Base-by-base conservation (phyloP, 2,113 vertebrate species). In the Terrapene triunguis region DNA sequence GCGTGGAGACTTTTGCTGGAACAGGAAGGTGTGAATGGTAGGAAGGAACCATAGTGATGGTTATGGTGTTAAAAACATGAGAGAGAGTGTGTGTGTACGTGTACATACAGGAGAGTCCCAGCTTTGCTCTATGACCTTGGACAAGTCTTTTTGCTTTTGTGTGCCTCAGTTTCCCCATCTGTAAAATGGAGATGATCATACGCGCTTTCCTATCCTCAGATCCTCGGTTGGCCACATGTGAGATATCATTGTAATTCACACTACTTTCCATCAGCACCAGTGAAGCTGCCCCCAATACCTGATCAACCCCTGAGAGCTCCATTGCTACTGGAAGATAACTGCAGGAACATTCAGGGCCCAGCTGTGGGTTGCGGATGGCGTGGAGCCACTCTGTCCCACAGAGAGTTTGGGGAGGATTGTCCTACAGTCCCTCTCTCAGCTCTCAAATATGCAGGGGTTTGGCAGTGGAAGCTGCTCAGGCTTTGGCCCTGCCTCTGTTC, bases 391-490 rank as follows among this genome's bases (percentile, higher is more conserved):
- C 72, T 76, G 11, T 44, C 42, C 42, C 38, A 44, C 8, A 44
- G 42, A 24, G 42, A 12, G 42, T 11, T 44, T 25, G 72, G 72
- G 32, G 22, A 74, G 17, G 1, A 59, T 32, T 10, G 48, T 13
- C 13, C 81, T 80, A 5, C 0, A 85, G 59, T 25, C 54, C 29
- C 95, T 44, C 24, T 44, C 42, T 76, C 10, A 6, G 42, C 72
- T 44, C 10, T 42, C 72, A 76, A 3, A 13, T 14, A 44, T 44
- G 24, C 72, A 4, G 42, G 24, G 2, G 38, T 25, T 44, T 44
- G 38, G 38, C 17, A 42, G 21, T 69, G 90, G 62, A 93, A 53
- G 65, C 10, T 38, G 53, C 35, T 0, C 0, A 91, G 22, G 59
- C 38, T 22, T 1, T 19, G 86, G 35, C 5, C n/a, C 35, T 2